Evolutionary conservation across 2,888 invertebrate genomes (phyloP).

Genomic region (Nephrocerus scutellatus): DNA sequence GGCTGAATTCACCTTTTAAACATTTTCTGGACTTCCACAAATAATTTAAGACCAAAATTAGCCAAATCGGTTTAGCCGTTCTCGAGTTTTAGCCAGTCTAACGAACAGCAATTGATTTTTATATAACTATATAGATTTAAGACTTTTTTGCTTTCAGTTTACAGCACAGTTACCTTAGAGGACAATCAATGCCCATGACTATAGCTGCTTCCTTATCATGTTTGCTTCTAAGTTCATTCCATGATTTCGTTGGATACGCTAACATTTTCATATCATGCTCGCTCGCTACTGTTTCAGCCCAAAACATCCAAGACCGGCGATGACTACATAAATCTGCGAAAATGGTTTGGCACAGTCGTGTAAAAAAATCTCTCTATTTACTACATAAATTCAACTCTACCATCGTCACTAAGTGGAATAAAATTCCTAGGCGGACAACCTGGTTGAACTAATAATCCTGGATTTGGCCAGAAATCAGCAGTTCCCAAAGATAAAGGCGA

Average conservation of each 20-base stretch:
- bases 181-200: slow-evolving; percentile 25
- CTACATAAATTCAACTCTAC: slow-evolving; percentile 4
- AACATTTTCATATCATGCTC: slow-evolving; percentile 43
- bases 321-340: slow-evolving; percentile 51
- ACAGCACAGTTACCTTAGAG: slow-evolving; percentile 12
- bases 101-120: no score
- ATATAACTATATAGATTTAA: no score
- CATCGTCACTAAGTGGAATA: slow-evolving; percentile 21
- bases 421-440: slow-evolving; percentile 45
- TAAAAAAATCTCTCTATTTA: slow-evolving; percentile 1
- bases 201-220: not conserved
- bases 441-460: slow-evolving; percentile 51
- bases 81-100: no score
- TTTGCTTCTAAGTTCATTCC: not conserved
- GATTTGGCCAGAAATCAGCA: slow-evolving; percentile 54
- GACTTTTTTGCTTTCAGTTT: not conserved
- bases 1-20: no score
- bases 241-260: slow-evolving; percentile 46
- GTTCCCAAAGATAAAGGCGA: slow-evolving; percentile 48
- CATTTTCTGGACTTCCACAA: no score
- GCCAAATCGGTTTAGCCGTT: no score
- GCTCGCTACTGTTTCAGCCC: slow-evolving; percentile 48
- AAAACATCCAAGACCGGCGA: slow-evolving; percentile 53
- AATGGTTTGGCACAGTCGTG: not conserved
- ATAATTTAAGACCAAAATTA: no score